Conservation (phyloP, 2,888 invertebrate genomes). For the Drosophila stalkeri region DNA sequence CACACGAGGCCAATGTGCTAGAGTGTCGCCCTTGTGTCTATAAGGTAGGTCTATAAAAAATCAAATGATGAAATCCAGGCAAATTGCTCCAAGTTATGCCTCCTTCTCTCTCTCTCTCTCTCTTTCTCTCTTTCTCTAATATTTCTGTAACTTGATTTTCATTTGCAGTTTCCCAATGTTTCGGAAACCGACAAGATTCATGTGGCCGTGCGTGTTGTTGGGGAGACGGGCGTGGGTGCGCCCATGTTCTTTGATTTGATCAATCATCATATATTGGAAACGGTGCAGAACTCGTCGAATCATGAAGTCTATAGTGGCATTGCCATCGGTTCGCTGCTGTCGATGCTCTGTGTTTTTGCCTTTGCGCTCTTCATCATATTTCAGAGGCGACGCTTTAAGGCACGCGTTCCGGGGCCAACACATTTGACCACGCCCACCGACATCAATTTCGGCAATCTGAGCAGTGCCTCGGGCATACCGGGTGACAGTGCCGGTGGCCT, state of each 20-base stretch:
- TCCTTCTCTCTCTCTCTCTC: too few species aligned
- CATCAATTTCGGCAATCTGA: conserved; percentile 82
- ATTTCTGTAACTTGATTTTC: background rate
- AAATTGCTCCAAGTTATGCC: background rate
- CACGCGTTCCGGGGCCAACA: conserved; percentile 79
- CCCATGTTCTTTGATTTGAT: conserved; percentile 83
- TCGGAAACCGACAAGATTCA: conserved; percentile 84
- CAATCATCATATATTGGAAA: conserved; percentile 69
- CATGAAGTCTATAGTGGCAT: conserved; percentile 83
- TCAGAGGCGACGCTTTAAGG: conserved; percentile 83
- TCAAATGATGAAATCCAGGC: too few species aligned
- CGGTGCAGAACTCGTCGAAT: conserved; percentile 61
- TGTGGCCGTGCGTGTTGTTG: conserved; percentile 84
- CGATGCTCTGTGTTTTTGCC: conserved; percentile 78
- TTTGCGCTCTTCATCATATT: conserved; percentile 83
- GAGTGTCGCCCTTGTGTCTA: conserved; percentile 78
- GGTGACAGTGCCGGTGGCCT: conserved; percentile 82
- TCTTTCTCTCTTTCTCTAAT: too few species aligned
- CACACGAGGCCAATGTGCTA: conserved; percentile 81
- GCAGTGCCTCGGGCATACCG: conserved; percentile 77
- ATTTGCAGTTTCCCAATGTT: conserved; percentile 82
- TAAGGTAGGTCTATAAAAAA: too few species aligned
- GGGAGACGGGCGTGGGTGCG: conserved; percentile 84
- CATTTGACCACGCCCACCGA: conserved; percentile 82
- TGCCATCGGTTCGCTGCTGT: conserved; percentile 82